phyloP scores from a whole-genome alignment of 2,113 vertebrate species.

The Gambusia holbrooki region DNA sequence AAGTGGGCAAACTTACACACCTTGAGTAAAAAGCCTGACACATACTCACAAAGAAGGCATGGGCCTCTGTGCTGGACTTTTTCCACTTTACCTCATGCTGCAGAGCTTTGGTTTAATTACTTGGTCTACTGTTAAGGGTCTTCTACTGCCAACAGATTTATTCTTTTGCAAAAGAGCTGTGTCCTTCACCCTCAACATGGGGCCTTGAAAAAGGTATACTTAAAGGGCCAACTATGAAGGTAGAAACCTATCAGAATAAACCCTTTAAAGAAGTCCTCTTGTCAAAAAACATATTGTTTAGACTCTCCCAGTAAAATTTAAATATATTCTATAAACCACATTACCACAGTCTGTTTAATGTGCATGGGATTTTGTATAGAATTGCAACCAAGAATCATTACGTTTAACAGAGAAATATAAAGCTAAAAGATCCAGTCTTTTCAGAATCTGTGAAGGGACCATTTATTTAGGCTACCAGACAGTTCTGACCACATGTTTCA shows the following conservation, averaged over 20 bases:
- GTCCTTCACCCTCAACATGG: conserved; percentile 25
- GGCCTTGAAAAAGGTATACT: conserved; percentile 32
- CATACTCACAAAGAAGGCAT: conserved; percentile 42
- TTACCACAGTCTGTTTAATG: too few species aligned
- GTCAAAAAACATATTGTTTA: too few species aligned
- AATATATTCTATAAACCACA: too few species aligned
- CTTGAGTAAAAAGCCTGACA: conserved; percentile 28
- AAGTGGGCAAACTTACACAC: conserved; percentile 52
- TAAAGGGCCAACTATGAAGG: conserved; percentile 37
- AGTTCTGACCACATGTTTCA: neutral
- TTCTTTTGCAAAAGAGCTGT: conserved; percentile 15
- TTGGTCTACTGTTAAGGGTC: conserved; percentile 12
- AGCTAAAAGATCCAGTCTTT: neutral
- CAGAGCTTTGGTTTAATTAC: conserved; percentile 35
- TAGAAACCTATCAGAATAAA: conserved; percentile 33
- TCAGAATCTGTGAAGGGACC: neutral
- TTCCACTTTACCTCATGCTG: conserved; percentile 25
- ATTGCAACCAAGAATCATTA: too few species aligned
- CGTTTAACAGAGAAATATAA: too few species aligned
- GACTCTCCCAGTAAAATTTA: too few species aligned
- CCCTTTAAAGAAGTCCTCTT: conserved; percentile 11
- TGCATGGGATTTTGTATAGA: too few species aligned
- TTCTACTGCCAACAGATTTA: conserved; percentile 17
- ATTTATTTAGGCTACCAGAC: neutral
- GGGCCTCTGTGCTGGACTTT: conserved; percentile 19